Evolutionary conservation across 1,140 invertebrate genomes (phyloP), one percentile per base, ranked within the genome.

Genomic region (Meloidogyne floridensis): DNA sequence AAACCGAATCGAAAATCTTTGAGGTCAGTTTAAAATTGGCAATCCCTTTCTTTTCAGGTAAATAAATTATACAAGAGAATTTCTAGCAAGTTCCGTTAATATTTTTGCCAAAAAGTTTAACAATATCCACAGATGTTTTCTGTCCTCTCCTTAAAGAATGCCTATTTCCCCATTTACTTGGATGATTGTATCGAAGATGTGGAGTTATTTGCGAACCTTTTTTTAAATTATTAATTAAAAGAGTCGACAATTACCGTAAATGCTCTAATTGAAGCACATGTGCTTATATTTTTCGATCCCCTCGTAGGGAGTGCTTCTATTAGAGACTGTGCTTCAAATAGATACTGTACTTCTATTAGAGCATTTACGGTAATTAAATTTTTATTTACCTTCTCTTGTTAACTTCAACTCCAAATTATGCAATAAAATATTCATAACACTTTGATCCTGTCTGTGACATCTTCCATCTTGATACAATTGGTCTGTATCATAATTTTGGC

Each of bases 381-480:
- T 54, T 54, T n/a, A 6, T 65, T 65, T n/a, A 65, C 59, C 59
- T 65, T 65, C 59, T 65, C 59, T 65, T 2, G 6, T 65, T 65
- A 65, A 65, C n/a, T 65, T n/a, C n/a, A 65, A 65, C n/a, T 65
- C 59, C n/a, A 65, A n/a, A 65, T 65, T 65, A 65, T 65, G 59
- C 59, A 65, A 65, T 65, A 65, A 65, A 65, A 65, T 65, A 65
- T 65, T 65, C 59, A 65, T 65, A n/a, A 65, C 15, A 65, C 59
- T 65, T 65, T 65, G 59, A n/a, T 65, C 59, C n/a, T 65, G 15
- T 65, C 59, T n/a, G 10, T 65, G 59, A 65, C 59, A 65, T 7
- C 59, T 15, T 6, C 59, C 59, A 18, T 65, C 59, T 18, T 65
- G 3, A 65, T 7, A 65, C n/a, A 65, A n/a, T 7, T 65, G 59